Evolutionary conservation across 2,888 invertebrate species (phyloP).

Genomic region (Dinocampus coccinellae): DNA sequence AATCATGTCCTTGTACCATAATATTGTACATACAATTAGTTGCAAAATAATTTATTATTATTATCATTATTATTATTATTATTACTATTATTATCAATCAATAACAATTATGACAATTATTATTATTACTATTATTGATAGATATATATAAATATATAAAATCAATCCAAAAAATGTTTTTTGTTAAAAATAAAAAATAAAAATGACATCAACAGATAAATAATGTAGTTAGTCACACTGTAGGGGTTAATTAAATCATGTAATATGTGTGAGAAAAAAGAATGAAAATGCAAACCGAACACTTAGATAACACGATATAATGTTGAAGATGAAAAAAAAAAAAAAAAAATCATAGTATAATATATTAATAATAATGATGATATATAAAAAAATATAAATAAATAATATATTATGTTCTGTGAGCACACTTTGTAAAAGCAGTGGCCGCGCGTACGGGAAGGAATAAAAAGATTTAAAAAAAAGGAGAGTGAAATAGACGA

Average conservation of each 20-base stretch:
- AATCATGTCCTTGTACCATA: slow-evolving; percentile 54
- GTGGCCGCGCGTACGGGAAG: neutral
- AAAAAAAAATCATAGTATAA: slow-evolving; percentile 55
- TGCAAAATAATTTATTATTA: slow-evolving; percentile 52
- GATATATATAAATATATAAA: slow-evolving; percentile 45
- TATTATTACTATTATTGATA: slow-evolving; percentile 44
- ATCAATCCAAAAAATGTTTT: slow-evolving; percentile 43
- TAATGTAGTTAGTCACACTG: slow-evolving; percentile 45
- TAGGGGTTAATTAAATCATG: slow-evolving; percentile 32
- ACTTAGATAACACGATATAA: slow-evolving; percentile 50
- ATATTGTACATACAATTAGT: slow-evolving; percentile 63
- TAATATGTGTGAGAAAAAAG: slow-evolving; percentile 14
- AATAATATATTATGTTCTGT: slow-evolving; percentile 44
- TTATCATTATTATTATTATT: slow-evolving; percentile 44
- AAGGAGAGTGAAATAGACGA: neutral
- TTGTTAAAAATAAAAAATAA: slow-evolving; percentile 41
- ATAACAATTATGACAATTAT: slow-evolving; percentile 50
- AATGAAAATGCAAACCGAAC: slow-evolving; percentile 43
- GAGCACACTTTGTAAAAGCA: slow-evolving; percentile 16
- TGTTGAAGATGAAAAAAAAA: slow-evolving; percentile 38
- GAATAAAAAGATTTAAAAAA: neutral
- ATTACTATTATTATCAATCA: slow-evolving; percentile 49
- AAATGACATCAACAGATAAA: slow-evolving; percentile 6
- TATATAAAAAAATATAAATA: slow-evolving; percentile 38
- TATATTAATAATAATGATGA: slow-evolving; percentile 54